A percentile compares a stretch with the other conserved stretches of the same genome.
phyloP scores from a whole-genome alignment of 2,113 vertebrate genomes.

The Anoplopoma fimbria region DNA sequence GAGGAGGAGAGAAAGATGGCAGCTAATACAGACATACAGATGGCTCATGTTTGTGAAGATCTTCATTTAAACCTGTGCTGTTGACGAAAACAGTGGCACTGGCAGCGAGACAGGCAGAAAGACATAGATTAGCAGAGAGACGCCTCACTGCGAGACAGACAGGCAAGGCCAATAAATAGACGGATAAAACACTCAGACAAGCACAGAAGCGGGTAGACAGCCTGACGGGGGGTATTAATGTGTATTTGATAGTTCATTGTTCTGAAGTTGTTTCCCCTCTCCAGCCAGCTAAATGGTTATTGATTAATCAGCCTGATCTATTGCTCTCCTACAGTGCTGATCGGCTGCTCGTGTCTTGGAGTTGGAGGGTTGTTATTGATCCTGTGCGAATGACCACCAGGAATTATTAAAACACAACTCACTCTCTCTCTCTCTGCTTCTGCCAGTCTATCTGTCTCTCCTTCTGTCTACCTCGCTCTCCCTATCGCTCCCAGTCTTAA shows the following conservation, averaged over 20 bases:
- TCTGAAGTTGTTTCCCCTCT: slow-evolving; percentile 79
- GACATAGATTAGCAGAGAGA: slow-evolving; percentile 21
- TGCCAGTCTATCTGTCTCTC: slow-evolving; percentile 32
- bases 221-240: slow-evolving; percentile 74
- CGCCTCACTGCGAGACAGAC: neutral
- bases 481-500: slow-evolving; percentile 65
- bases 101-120: neutral
- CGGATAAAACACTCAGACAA: slow-evolving; percentile 51
- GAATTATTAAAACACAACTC: slow-evolving; percentile 82
- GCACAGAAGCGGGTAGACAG: slow-evolving; percentile 63
- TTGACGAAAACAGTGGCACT: neutral
- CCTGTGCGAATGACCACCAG: slow-evolving; percentile 74
- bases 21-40: slow-evolving; percentile 43
- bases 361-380: slow-evolving; percentile 74
- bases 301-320: slow-evolving; percentile 83
- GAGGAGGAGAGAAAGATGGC: slow-evolving; percentile 24
- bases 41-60: slow-evolving; percentile 61
- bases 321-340: slow-evolving; percentile 74
- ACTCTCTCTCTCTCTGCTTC: slow-evolving; percentile 29
- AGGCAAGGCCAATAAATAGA: slow-evolving; percentile 32
- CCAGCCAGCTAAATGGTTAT: slow-evolving; percentile 81
- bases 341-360: slow-evolving; percentile 72
- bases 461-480: slow-evolving; percentile 41
- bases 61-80: slow-evolving; percentile 47
- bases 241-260: slow-evolving; percentile 78